A percentile compares a stretch with the other conserved stretches of the same genome.
phyloP scores from a whole-genome alignment of 1,140 invertebrate species.

The Tetramorium alpestre region DNA sequence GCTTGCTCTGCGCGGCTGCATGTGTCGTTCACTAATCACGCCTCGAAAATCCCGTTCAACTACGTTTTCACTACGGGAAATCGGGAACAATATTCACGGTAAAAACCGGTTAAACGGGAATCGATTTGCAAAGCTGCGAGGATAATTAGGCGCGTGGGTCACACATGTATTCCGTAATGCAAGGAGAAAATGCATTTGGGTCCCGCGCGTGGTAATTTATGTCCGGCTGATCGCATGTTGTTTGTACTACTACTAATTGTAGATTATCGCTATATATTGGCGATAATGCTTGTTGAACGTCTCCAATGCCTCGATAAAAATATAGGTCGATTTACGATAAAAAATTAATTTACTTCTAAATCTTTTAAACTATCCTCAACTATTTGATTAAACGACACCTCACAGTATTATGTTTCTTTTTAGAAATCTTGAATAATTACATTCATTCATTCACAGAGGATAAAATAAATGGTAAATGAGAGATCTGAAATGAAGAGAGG shows the following conservation, averaged over 20 bases:
- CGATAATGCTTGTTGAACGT: constrained; percentile 32
- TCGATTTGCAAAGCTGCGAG: constrained; percentile 2
- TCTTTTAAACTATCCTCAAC: not conserved
- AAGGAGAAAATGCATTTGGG: constrained; percentile 18
- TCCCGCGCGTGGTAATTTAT: not conserved
- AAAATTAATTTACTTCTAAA: not conserved
- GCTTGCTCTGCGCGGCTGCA: constrained; percentile 69
- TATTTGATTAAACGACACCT: not conserved
- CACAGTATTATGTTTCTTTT: not conserved
- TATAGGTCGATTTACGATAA: not conserved
- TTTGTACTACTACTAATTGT: constrained; percentile 39
- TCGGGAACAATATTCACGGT: not conserved
- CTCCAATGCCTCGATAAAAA: constrained; percentile 32
- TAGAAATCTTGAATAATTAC: constrained; percentile 3
- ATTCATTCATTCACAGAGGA: not conserved
- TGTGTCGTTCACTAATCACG: constrained; percentile 56
- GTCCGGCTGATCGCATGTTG: constrained; percentile 50
- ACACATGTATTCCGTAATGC: constrained; percentile 15
- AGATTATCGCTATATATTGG: constrained; percentile 22
- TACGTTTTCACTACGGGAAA: not conserved
- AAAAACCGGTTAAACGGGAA: constrained; percentile 21
- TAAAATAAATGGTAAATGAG: not conserved
- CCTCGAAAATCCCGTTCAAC: constrained; percentile 31
- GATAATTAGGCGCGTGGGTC: constrained; percentile 5
- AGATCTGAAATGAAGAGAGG: not conserved